Conservation (phyloP, 2,888 invertebrate species). For the Tetrapedia diversipes region DNA sequence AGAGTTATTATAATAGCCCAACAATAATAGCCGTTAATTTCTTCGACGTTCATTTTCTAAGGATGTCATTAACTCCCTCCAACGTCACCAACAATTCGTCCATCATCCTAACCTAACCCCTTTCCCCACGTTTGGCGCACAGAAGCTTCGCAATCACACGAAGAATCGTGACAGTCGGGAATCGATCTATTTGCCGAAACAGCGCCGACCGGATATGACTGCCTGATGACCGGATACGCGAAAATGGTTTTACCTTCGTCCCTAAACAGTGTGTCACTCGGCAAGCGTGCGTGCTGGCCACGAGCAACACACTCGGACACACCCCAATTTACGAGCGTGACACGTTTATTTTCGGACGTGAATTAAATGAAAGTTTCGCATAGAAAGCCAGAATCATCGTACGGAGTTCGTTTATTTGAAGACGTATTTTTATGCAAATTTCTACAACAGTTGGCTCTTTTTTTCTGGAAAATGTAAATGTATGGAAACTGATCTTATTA, state of each 20-base stretch:
- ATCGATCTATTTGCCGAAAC: slow-evolving; percentile 37
- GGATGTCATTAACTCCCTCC: no score
- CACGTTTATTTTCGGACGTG: slow-evolving; percentile 18
- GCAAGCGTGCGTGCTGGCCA: slow-evolving; percentile 33
- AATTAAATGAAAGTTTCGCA: slow-evolving; percentile 15
- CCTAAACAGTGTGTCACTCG: slow-evolving; percentile 46
- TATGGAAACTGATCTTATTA: no score
- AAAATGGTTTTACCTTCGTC: slow-evolving; percentile 57
- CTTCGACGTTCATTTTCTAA: not conserved
- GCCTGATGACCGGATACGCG: slow-evolving; percentile 68
- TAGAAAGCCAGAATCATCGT: not conserved
- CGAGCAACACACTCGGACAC: not conserved
- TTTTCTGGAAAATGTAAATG: no score
- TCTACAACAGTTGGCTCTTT: no score
- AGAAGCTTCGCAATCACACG: slow-evolving; percentile 17
- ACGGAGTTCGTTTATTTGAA: not conserved
- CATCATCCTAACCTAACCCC: no score
- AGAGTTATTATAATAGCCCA: no score
- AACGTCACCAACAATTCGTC: not conserved
- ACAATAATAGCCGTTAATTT: no score
- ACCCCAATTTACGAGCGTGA: slow-evolving; percentile 22
- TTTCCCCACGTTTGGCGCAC: not conserved
- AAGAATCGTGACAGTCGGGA: slow-evolving; percentile 29
- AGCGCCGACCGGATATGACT: slow-evolving; percentile 62
- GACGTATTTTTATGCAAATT: no score